A percentile compares a stretch with the other conserved stretches of the same genome.
phyloP scores from a whole-genome alignment of 2,888 invertebrate genomes.

The Didymodactylos carnosus region DNA sequence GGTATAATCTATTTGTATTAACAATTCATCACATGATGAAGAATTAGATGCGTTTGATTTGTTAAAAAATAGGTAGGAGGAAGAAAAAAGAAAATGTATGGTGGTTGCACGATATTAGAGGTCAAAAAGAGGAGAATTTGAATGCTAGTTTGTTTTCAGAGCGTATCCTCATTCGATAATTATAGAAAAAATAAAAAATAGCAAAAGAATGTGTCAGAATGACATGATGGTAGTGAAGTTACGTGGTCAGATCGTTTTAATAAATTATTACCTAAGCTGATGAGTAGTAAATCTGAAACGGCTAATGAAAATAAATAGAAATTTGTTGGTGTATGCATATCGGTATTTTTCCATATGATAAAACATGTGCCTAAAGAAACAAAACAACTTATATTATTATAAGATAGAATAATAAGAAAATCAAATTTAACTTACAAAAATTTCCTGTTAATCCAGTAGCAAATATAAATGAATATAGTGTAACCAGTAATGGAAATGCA shows the following conservation, averaged over 20 bases:
- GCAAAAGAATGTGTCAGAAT: neutral
- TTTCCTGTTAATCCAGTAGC: neutral
- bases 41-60: no score
- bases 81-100: no score
- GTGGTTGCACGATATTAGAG: no score
- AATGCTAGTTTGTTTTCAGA: no score
- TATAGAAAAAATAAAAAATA: neutral
- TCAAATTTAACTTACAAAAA: neutral
- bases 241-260: neutral
- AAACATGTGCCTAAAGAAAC: neutral
- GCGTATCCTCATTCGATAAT: no score
- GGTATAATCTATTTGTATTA: no score
- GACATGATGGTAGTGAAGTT: neutral
- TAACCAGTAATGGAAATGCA: neutral
- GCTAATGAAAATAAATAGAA: constrained; percentile 75
- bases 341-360: neutral
- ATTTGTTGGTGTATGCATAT: constrained; percentile 73
- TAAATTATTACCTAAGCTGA: constrained; percentile 45
- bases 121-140: no score
- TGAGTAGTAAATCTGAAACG: constrained; percentile 55
- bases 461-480: neutral
- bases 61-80: no score
- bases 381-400: no score
- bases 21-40: no score
- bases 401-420: no score